These are phyloP conservation scores for Pteronotus mesoamericanus DNA, from an alignment of 2,797 vertebrate species.

Conservation along the genomic window DNA sequence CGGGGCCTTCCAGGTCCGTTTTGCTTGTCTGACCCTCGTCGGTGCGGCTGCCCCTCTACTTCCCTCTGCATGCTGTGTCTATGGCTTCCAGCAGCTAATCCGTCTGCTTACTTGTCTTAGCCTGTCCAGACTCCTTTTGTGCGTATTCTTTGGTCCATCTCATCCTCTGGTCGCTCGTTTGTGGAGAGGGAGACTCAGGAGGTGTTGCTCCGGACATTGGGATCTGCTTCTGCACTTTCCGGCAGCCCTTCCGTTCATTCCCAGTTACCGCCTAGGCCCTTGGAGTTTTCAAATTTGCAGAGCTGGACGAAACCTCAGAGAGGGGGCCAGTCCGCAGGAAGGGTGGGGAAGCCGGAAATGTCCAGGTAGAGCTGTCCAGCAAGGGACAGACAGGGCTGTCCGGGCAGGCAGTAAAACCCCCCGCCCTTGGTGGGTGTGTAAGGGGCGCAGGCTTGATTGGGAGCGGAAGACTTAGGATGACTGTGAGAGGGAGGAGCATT, in stretches of 20 bases:
- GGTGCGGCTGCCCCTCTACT: rapidly evolving
- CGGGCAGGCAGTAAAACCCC: background rate
- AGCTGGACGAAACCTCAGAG: background rate
- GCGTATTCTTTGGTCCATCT: background rate
- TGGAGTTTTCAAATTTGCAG: background rate
- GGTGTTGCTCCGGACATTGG: background rate
- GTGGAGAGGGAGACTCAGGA: background rate
- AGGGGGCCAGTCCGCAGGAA: background rate
- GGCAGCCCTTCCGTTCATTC: too few species aligned
- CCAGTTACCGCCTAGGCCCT: background rate
- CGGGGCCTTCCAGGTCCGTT: background rate
- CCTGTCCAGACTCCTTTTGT: background rate
- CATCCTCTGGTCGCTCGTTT: background rate
- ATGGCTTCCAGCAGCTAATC: background rate
- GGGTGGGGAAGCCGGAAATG: background rate
- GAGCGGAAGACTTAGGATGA: background rate
- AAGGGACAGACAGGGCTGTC: background rate
- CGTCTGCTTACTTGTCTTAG: too few species aligned
- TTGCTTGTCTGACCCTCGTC: too few species aligned
- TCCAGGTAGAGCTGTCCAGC: background rate
- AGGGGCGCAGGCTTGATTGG: background rate
- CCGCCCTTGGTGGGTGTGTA: background rate
- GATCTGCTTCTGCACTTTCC: background rate
- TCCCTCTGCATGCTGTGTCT: background rate
- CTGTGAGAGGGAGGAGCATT: background rate